Evolutionary conservation across 2,797 vertebrate genomes (phyloP), one percentile per base, ranked within the genome.

Genomic region (Limosa lapponica): DNA sequence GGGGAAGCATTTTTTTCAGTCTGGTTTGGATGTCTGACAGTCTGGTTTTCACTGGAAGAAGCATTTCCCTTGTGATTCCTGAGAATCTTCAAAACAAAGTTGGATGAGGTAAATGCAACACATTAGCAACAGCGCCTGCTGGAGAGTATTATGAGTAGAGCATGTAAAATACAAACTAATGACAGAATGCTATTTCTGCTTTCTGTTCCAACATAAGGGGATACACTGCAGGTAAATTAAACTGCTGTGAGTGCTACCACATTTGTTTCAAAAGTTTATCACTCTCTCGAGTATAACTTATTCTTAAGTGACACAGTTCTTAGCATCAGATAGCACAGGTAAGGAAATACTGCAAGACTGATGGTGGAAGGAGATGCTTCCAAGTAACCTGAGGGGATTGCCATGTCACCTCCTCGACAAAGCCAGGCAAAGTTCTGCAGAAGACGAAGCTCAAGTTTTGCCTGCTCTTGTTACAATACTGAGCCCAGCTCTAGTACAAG

Each of bases 11-110:
- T 16, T 89, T 65, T 96, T 94, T 98, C 39, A 99, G 74, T 83
- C 93, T 98, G 6, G 28, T 84, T 80, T 99, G 99, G 64, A 99
- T 96, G 8, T 99, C 98, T 46, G 95, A 85, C 18, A 99, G 98
- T 55, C 96, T 98, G 18, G 98, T 99, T 24, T 84, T 98, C 89
- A 99, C 95, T 6, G 98, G 98, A 37, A 64, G 93, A 82, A 99
- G 94, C 97, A 99, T 98, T 11, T 96, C 95, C 46, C 87, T 96
- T 2, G 99, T 99, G 93, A 99, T 98, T 59, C 99, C 99, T 18
- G 99, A 99, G 95, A 98, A 99, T 93, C 99, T 99, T 96, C 81
- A 74, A 92, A 87, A 90, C 24, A 94, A 96, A 95, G 52, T 55
- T 66, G 49, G 44, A n/a, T 59, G 74, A 95, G 36, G 58, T 43